Percentiles rank a stretch among this genome's conserved stretches.
phyloP scores from a whole-genome alignment of 2,888 invertebrate species.

The Leucania comma region DNA sequence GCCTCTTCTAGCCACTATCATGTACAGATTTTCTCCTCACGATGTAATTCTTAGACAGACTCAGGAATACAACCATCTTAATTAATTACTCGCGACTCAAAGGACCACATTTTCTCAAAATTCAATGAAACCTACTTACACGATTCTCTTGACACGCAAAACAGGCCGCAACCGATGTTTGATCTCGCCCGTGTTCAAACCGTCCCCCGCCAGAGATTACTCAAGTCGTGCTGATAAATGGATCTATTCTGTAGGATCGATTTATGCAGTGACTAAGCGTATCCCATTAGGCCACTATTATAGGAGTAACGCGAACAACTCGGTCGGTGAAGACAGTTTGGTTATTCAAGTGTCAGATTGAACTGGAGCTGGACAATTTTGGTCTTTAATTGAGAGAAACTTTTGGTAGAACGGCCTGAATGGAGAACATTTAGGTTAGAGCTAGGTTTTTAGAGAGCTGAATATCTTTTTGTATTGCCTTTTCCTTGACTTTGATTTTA shows the following conservation, averaged over 20 bases:
- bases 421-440: conserved; percentile 17
- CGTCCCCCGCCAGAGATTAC: conserved; percentile 48
- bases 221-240: conserved; percentile 76
- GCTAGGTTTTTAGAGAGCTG: background rate
- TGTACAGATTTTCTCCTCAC: background rate
- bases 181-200: conserved; percentile 38
- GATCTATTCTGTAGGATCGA: conserved; percentile 80
- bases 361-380: conserved; percentile 28
- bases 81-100: background rate
- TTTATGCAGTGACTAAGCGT: conserved; percentile 81
- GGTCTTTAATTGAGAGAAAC: conserved; percentile 53
- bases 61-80: background rate
- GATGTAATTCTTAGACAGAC: background rate
- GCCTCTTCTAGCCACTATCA: background rate
- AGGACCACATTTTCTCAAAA: conserved; percentile 16
- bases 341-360: conserved; percentile 70
- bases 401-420: conserved; percentile 39
- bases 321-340: conserved; percentile 60
- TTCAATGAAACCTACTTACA: conserved; percentile 25
- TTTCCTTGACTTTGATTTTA: conserved; percentile 4
- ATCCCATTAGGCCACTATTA: conserved; percentile 77
- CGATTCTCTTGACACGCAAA: conserved; percentile 8
- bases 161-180: conserved; percentile 11
- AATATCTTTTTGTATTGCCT: background rate
- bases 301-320: conserved; percentile 73